Evolutionary conservation across 2,797 vertebrate species (phyloP).

Genomic region (Sebastes diploproa): DNA sequence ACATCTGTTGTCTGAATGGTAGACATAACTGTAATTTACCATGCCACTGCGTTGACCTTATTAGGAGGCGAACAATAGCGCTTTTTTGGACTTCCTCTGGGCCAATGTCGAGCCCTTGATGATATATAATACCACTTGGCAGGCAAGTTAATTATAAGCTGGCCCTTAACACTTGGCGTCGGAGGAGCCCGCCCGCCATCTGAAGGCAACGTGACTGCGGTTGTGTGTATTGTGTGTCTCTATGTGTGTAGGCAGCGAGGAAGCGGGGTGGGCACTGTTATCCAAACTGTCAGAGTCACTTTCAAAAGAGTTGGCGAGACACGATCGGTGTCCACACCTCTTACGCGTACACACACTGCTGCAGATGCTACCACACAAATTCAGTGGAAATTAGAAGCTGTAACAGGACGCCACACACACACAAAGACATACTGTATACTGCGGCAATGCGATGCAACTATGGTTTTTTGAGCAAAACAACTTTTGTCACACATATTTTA

Average conservation of each 20-base stretch:
- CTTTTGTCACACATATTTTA: too few relatives aligned
- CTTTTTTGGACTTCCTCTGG: constrained; percentile 84
- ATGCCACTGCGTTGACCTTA: constrained; percentile 88
- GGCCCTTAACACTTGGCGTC: constrained; percentile 80
- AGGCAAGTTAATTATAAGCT: constrained; percentile 93
- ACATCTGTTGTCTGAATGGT: constrained; percentile 76
- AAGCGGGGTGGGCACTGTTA: constrained; percentile 74
- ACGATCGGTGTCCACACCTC: constrained; percentile 55
- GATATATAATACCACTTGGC: constrained; percentile 91
- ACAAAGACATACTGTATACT: neutral
- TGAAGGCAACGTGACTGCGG: constrained; percentile 64
- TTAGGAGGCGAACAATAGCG: constrained; percentile 86
- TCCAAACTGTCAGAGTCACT: constrained; percentile 89
- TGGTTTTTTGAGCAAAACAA: neutral
- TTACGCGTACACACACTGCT: constrained; percentile 25
- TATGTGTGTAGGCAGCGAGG: constrained; percentile 63
- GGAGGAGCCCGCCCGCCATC: constrained; percentile 79
- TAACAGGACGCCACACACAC: constrained; percentile 3
- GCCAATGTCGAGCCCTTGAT: constrained; percentile 81
- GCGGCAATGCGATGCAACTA: neutral
- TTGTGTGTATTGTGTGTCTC: constrained; percentile 33
- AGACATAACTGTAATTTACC: constrained; percentile 89
- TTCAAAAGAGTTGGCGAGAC: constrained; percentile 78
- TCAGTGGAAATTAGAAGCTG: constrained; percentile 11
- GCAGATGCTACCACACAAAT: constrained; percentile 45